Evolutionary conservation across 2,113 vertebrate genomes (phyloP).

Genomic region (Grammomys surdaster): DNA sequence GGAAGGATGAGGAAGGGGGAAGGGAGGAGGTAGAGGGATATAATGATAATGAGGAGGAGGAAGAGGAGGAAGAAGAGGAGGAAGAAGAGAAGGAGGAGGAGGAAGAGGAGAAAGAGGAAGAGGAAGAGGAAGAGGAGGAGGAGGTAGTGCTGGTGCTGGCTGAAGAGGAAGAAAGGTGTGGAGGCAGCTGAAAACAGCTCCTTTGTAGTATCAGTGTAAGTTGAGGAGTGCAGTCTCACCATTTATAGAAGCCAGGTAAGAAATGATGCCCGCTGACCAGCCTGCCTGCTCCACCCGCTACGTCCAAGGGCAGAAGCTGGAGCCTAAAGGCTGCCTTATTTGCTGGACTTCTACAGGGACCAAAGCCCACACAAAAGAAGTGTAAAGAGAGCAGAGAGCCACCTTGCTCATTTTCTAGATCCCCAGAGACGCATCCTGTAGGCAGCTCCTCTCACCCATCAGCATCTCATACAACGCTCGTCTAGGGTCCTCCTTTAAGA

Average conservation of each 20-base stretch:
- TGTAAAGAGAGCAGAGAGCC: not conserved
- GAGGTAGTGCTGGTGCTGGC: not conserved
- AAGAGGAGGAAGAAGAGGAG: too few species aligned
- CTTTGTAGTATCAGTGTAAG: not conserved
- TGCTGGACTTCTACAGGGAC: not conserved
- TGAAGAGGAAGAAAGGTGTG: not conserved
- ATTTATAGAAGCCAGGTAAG: not conserved
- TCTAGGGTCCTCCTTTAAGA: not conserved
- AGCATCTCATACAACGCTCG: not conserved
- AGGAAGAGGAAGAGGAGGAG: too few species aligned
- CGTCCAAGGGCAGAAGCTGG: not conserved
- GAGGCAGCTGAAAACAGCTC: not conserved
- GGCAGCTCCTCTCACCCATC: not conserved
- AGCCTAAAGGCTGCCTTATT: not conserved
- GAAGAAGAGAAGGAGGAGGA: too few species aligned
- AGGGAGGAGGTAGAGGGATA: fast-evolving
- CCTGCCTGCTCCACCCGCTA: not conserved
- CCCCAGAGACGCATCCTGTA: fast-evolving
- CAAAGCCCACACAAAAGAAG: not conserved
- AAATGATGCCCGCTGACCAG: not conserved
- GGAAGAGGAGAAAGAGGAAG: too few species aligned
- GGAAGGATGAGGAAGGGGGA: too few species aligned
- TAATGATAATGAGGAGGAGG: too few species aligned
- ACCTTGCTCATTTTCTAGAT: not conserved
- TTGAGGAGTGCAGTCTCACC: not conserved